Evolutionary conservation across 2,113 vertebrate species (phyloP), one percentile per base, ranked within the genome.

Genomic region (Fulmarus glacialis): DNA sequence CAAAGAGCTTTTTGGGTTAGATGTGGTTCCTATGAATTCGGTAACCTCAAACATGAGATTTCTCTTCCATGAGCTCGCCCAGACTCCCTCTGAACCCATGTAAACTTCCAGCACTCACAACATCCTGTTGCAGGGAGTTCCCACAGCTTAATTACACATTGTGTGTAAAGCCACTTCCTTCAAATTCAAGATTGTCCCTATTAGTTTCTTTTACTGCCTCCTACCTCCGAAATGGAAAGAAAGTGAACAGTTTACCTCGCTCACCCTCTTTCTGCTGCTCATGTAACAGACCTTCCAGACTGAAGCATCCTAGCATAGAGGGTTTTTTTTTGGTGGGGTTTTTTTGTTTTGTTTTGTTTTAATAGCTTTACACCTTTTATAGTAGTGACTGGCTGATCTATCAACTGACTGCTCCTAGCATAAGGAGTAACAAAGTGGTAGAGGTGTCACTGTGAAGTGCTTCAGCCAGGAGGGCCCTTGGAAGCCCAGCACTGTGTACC

Each of bases 151-250:
- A 96, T 96, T 93, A 93, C 92, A 94, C 50, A 94, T 94, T 96
- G 97, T 96, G 59, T 43, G 40, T 91, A 96, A 96, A 96, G 82
- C 87, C 95, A 96, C 91, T 97, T 97, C 97, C 97, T 95, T 82
- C 84, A 48, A 80, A 97, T 68, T 91, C 74, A 72, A 52, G 79
- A 91, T 64, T 85, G 82, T 85, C 87, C 87, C 40, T 82, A 67
- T 73, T 84, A 62, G 77, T 59, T 90, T 87, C 81, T 87, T 86
- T 82, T 52, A 55, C 60, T 79, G 87, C 64, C 77, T 78, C 70
- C 64, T 72, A 79, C 91, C 47, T 90, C 90, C 0, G 0, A 89
- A 93, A 71, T 40, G 70, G 89, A 82, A 90, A 87, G 78, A 56
- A 8, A 91, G 27, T 0, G 1, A 91, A 66, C 55, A 63, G 29